Conservation (phyloP, 2,888 invertebrate genomes). For the Fragum sueziense region DNA sequence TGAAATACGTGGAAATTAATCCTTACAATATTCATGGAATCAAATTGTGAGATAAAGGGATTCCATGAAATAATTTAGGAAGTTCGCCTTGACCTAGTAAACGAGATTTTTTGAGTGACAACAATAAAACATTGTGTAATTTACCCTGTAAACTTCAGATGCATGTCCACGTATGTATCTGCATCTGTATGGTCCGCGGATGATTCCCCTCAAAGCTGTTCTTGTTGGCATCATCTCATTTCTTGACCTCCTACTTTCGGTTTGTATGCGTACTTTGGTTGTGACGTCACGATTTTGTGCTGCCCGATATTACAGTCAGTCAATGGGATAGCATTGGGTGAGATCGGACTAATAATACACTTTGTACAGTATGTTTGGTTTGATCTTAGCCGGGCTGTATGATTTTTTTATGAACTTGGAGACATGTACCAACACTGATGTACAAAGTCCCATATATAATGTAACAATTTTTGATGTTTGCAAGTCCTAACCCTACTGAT, state of each 20-base stretch:
- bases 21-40: neutral
- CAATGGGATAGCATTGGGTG: no score
- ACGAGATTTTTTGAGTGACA: neutral
- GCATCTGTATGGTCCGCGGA: neutral
- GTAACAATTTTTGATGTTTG: no score
- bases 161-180: neutral
- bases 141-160: no score
- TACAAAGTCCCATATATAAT: no score
- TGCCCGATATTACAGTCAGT: no score
- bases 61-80: neutral
- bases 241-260: constrained; percentile 19
- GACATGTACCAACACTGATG: no score
- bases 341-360: no score
- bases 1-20: neutral
- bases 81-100: neutral
- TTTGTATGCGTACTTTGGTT: constrained; percentile 1
- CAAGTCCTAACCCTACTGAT: no score
- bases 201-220: neutral
- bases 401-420: neutral
- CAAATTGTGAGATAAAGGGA: neutral
- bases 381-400: neutral
- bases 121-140: no score
- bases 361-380: neutral
- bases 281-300: constrained; percentile 8
- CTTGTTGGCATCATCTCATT: neutral